A percentile compares a stretch with the other conserved stretches of the same genome.
Evolutionary conservation across 2,113 vertebrate species (phyloP).

Genomic region (Neomonachus schauinslandi): DNA sequence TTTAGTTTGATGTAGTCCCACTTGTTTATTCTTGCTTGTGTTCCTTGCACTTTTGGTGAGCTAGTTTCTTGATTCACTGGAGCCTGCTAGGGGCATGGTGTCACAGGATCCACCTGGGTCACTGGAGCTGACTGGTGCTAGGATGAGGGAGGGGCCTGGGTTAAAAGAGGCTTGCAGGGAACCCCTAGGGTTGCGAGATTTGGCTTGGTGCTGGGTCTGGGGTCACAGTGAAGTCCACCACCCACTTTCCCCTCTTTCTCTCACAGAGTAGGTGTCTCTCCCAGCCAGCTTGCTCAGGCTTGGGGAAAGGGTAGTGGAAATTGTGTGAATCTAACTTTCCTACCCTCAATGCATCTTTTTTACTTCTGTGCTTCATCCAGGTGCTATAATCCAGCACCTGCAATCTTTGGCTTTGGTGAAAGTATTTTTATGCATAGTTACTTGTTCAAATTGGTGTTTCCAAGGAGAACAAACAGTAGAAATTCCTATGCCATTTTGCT

Average conservation of each 20-base stretch:
- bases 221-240: neutral
- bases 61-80: neutral
- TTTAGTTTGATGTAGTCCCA: neutral
- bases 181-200: neutral
- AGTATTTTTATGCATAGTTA: neutral
- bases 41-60: neutral
- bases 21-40: neutral
- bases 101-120: neutral
- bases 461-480: neutral
- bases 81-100: neutral
- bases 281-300: rapidly evolving
- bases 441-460: neutral
- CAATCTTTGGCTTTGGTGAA: neutral
- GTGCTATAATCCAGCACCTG: neutral
- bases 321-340: neutral
- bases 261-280: neutral
- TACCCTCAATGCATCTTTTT: neutral
- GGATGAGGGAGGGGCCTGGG: neutral
- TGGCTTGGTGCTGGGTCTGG: neutral
- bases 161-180: neutral
- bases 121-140: neutral
- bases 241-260: neutral
- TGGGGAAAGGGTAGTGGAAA: rapidly evolving
- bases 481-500: neutral
- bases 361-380: neutral